Percentiles rank a stretch among this genome's conserved stretches.
Conservation (phyloP, 1,140 invertebrate genomes). For the Kradibia gibbosae region DNA sequence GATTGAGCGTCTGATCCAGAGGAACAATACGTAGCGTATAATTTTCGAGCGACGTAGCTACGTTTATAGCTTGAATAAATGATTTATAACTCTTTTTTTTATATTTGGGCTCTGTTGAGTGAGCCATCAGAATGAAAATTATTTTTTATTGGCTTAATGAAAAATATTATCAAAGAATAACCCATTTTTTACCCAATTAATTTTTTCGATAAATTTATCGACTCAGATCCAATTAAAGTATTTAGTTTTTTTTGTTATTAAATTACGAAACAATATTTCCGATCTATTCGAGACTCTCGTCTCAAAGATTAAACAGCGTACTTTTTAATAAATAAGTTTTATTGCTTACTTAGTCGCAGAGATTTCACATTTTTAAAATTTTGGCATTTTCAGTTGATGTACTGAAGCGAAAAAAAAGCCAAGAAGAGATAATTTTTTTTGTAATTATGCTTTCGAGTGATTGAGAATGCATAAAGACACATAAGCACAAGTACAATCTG, state of each 20-base stretch:
- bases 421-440: background rate
- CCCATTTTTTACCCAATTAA: background rate
- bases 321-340: background rate
- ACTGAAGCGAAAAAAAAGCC: background rate
- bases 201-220: background rate
- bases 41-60: background rate
- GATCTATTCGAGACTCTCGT: background rate
- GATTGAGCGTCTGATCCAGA: constrained; percentile 22
- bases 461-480: background rate
- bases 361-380: too few species aligned
- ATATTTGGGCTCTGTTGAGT: background rate
- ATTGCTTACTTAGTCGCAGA: too few species aligned
- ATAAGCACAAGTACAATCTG: too few species aligned
- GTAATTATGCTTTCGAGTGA: background rate
- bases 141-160: background rate
- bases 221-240: background rate
- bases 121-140: background rate
- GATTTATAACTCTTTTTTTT: constrained; percentile 33
- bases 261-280: background rate
- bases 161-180: background rate
- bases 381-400: background rate
- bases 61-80: background rate
- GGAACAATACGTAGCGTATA: constrained; percentile 13
- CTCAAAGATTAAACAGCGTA: background rate
- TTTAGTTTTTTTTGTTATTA: background rate